Evolutionary conservation across 2,113 vertebrate genomes (phyloP), one percentile per base, ranked within the genome.

Genomic region (Engraulis encrasicolus): DNA sequence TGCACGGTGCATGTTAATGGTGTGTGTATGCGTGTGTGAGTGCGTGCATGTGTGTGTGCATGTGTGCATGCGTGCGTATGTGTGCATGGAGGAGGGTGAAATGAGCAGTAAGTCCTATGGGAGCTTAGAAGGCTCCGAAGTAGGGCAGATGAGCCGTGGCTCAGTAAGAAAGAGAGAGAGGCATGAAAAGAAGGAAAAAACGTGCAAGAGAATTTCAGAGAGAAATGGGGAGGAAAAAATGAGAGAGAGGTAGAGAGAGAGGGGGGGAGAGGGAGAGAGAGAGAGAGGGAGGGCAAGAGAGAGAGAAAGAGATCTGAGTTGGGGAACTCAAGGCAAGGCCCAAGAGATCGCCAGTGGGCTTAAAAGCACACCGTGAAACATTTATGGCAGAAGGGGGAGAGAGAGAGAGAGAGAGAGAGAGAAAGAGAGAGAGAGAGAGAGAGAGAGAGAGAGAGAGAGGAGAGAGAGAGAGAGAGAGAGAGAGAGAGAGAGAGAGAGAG

Each of bases 311-410:
- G 82, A 58, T 19, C 23, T 12, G 23, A 14, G 58, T 7, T 27
- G 58, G 23, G n/a, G 7, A 66, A 31, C 58, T 66, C 58, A 66
- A 66, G 58, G 58, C 58, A 66, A 23, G 58, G 58, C 58, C 58
- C 9, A n/a, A 66, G 58, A 66, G 58, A 66, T 66, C 23, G 1
- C 86, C 87, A 58, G 74, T 58, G 85, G 81, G 82, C 81, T 79
- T 84, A 87, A 86, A 88, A 87, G 87, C 84, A 82, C 36, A 6
- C 66, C 82, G 85, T 92, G 54, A 94, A 92, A 92, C 89, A 93
- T 91, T 92, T 81, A 93, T 93, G 85, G 27, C n/a, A n/a, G n/a
- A n/a, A n/a, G n/a, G n/a, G n/a, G n/a, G n/a, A n/a, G n/a, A n/a
- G n/a, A n/a, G n/a, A n/a, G n/a, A n/a, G n/a, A n/a, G n/a, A n/a